phyloP scores from a whole-genome alignment of 2,113 vertebrate species.

The Equus quagga region DNA sequence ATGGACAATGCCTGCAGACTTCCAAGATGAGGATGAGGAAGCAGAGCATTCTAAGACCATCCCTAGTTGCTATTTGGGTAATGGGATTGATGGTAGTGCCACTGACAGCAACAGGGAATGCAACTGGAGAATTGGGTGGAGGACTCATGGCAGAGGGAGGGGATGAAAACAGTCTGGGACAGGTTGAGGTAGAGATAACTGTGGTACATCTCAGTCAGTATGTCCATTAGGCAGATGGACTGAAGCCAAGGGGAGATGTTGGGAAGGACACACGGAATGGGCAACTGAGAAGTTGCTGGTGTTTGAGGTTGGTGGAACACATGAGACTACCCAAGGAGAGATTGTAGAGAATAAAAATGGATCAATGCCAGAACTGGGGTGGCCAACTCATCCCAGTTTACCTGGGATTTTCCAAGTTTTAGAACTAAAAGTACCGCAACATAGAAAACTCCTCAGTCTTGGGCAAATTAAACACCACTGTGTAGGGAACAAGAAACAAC shows the following conservation, averaged over 20 bases:
- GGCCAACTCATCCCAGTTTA: background rate
- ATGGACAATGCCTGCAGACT: background rate
- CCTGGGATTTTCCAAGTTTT: background rate
- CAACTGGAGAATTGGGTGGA: background rate
- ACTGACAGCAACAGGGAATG: background rate
- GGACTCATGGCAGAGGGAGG: background rate
- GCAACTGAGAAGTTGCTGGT: background rate
- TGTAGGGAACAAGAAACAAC: background rate
- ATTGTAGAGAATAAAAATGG: fast-evolving
- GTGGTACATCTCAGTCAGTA: background rate
- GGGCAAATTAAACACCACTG: background rate
- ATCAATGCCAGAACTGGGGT: background rate
- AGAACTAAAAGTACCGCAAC: background rate
- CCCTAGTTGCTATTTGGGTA: background rate
- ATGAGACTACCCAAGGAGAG: background rate
- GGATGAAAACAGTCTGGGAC: background rate
- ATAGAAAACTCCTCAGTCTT: background rate
- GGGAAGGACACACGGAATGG: background rate
- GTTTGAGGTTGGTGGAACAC: background rate
- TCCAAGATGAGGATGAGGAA: fast-evolving
- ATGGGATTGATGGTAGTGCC: fast-evolving
- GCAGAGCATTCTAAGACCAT: background rate
- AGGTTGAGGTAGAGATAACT: fast-evolving
- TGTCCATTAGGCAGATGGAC: background rate
- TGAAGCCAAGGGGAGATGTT: background rate